Base-by-base conservation (phyloP, 2,797 vertebrate genomes). In the Ceyx erithaca region DNA sequence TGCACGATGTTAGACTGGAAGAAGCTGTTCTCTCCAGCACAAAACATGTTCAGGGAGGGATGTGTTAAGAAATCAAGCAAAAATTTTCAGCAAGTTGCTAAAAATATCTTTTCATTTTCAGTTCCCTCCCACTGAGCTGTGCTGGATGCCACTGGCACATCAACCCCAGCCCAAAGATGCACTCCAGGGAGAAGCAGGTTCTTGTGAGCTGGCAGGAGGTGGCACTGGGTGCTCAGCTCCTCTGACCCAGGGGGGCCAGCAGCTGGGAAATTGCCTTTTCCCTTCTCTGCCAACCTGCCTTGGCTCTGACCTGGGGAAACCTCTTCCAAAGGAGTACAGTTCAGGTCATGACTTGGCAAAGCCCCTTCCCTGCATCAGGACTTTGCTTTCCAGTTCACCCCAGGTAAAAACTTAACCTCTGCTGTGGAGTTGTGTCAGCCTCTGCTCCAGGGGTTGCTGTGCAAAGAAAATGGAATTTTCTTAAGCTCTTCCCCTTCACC, bases 231-330 rank as follows among this genome's bases (percentile, higher is more conserved):
- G 33, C 25, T 40, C 8, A 94, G 77, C 43, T 66, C 62, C 76
- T 89, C 71, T 0, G 3, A 57, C 25, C 52, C 22, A 30, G 66
- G 23, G 18, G 22, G 10, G 14, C 40, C 40, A 88, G 77, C 43
- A 83, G 62, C 80, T 3, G 0, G 72, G 85, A 81, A 87, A 79
- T 67, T 58, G 43, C 63, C 43, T 90, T 85, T 71, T 85, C 51
- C 8, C 14, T 90, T 85, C 52, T 64, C 84, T 90, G 68, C 78
- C 85, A 66, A 25, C 26, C 35, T 64, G 69, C 77, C 59, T 91
- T 80, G 83, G 80, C 83, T 92, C 46, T 93, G 72, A 87, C 75
- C 79, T 0, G 2, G 23, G 54, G 37, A 81, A 90, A 92, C 85
- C 89, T 96, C 63, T 52, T 49, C 31, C 25, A 48, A 66, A 71